A percentile compares a stretch with the other conserved stretches of the same genome.
Evolutionary conservation across 2,113 vertebrate species (phyloP).

Genomic region (Centropus unirufus): DNA sequence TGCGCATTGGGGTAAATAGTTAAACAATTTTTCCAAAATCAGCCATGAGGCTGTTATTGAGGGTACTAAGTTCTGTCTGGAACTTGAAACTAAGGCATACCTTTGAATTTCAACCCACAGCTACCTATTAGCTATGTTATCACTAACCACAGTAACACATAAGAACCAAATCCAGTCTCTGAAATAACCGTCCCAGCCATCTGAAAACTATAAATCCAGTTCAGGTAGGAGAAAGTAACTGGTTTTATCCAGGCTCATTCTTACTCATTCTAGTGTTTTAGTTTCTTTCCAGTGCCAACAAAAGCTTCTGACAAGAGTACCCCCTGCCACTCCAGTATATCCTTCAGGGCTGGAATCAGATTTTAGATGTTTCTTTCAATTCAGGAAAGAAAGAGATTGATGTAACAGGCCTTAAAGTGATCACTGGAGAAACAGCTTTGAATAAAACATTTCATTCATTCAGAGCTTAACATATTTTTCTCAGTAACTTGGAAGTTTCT

Average conservation of each 20-base stretch:
- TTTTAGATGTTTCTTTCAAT: background rate
- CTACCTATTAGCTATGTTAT: background rate
- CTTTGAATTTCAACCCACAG: background rate
- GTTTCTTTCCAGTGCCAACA: background rate
- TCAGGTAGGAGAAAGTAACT: background rate
- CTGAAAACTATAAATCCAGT: background rate
- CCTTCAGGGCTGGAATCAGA: background rate
- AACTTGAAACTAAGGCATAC: background rate
- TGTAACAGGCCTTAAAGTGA: background rate
- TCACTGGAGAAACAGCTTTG: background rate
- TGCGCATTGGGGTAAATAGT: background rate
- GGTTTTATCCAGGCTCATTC: background rate
- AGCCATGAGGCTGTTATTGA: background rate
- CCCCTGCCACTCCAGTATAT: background rate
- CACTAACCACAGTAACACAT: background rate
- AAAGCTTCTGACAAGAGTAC: background rate
- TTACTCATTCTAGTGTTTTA: rapidly evolving
- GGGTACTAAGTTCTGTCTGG: background rate
- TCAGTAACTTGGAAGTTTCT: background rate
- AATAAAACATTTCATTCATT: background rate
- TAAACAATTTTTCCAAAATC: background rate
- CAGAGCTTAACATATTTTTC: background rate
- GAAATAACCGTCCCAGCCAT: background rate
- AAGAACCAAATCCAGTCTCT: background rate
- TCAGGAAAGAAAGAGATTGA: background rate